phyloP scores from a whole-genome alignment of 2,888 invertebrate species.

The Netelia melanura region DNA sequence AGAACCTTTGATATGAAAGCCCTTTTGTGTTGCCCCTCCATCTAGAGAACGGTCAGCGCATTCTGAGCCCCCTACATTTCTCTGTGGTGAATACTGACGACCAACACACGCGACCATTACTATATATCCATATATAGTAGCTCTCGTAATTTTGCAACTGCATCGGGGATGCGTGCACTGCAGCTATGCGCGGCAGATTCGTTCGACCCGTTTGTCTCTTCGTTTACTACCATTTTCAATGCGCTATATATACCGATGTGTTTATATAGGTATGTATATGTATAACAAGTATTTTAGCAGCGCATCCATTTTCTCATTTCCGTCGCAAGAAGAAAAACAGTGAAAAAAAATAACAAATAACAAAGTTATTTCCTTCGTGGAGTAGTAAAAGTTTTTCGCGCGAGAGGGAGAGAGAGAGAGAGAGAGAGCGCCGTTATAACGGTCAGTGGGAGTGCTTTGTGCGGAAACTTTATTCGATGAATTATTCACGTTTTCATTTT shows the following conservation, averaged over 20 bases:
- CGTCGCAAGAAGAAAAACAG: neutral
- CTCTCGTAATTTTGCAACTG: neutral
- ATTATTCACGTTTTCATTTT: slow-evolving; percentile 59
- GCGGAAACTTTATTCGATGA: slow-evolving; percentile 48
- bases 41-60: slow-evolving; percentile 47
- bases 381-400: neutral
- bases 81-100: neutral
- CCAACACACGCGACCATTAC: too few species aligned
- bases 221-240: neutral
- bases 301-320: slow-evolving; percentile 19
- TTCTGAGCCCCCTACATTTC: slow-evolving; percentile 11
- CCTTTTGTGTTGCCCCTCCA: slow-evolving; percentile 52
- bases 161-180: neutral
- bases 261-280: neutral
- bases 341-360: neutral
- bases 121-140: neutral
- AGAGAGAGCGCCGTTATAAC: neutral
- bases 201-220: neutral
- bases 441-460: slow-evolving; percentile 31
- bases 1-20: slow-evolving; percentile 55
- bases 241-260: neutral
- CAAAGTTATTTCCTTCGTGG: slow-evolving; percentile 42
- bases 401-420: neutral
- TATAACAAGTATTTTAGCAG: neutral
- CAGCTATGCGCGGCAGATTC: neutral